phyloP scores from a whole-genome alignment of 2,797 vertebrate genomes.

The Danio jaintianensis region DNA sequence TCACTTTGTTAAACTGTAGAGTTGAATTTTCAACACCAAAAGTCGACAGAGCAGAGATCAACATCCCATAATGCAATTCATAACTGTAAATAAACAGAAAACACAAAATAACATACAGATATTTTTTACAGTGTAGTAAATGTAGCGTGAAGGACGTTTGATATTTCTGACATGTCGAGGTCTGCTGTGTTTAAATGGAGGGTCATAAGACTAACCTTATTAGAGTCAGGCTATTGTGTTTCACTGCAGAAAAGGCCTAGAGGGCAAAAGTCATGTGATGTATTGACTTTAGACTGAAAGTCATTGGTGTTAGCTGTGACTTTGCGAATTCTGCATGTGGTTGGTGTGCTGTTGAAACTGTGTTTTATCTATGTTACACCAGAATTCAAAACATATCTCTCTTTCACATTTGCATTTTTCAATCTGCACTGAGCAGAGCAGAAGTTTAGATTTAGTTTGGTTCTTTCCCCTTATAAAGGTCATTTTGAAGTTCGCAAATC shows the following conservation, averaged over 20 bases:
- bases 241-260: background rate
- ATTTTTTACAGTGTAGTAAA: background rate
- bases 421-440: background rate
- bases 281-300: background rate
- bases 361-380: background rate
- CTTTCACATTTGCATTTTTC: background rate
- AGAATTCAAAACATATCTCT: background rate
- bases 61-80: no score
- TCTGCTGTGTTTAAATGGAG: constrained; percentile 32
- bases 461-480: background rate
- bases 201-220: constrained; percentile 28
- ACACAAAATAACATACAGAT: no score
- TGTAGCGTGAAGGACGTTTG: background rate
- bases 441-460: background rate
- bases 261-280: constrained; percentile 30
- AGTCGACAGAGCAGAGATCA: no score
- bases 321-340: background rate
- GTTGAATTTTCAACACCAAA: no score
- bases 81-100: no score
- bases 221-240: constrained; percentile 13
- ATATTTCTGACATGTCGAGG: background rate
- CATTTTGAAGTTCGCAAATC: background rate
- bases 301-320: background rate
- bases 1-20: no score
- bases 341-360: background rate